phyloP scores from a whole-genome alignment of 2,888 invertebrate genomes.

The Panorpa germanica region DNA sequence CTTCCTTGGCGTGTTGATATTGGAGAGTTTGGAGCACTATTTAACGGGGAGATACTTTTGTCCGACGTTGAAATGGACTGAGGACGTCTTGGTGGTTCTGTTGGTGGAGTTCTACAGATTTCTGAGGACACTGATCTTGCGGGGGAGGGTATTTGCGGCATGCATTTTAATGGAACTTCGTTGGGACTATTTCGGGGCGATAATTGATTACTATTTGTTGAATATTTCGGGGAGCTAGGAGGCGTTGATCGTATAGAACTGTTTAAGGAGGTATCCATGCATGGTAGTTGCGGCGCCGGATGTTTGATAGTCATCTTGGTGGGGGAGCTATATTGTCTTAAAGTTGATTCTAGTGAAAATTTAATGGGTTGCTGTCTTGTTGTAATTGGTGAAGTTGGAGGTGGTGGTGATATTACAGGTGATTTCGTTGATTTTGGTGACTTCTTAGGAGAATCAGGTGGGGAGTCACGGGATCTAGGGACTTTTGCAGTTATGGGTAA shows the following conservation, averaged over 20 bases:
- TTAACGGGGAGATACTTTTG: too few species aligned
- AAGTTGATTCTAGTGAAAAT: slow-evolving; percentile 1
- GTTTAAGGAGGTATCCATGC: slow-evolving; percentile 21
- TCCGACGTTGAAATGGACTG: too few species aligned
- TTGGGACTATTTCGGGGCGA: too few species aligned
- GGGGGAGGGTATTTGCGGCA: too few species aligned
- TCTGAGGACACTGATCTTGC: too few species aligned
- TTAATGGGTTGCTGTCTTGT: slow-evolving; percentile 1
- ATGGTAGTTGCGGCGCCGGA: slow-evolving; percentile 18
- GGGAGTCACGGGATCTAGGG: slow-evolving; percentile 19
- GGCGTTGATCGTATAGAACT: slow-evolving; percentile 20
- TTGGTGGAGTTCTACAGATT: too few species aligned
- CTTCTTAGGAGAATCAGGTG: slow-evolving; percentile 18
- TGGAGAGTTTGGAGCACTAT: too few species aligned
- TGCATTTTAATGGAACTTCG: too few species aligned
- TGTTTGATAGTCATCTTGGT: slow-evolving; percentile 15
- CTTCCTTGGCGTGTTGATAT: too few species aligned
- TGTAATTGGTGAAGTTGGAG: slow-evolving; percentile 13
- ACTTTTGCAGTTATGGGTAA: slow-evolving; percentile 32
- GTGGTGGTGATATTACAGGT: slow-evolving; percentile 17
- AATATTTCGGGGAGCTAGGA: background rate
- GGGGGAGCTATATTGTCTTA: slow-evolving; percentile 11
- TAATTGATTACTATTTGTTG: background rate
- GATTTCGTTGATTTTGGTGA: slow-evolving; percentile 7
- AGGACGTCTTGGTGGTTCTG: too few species aligned